Base-by-base conservation (phyloP, 2,888 invertebrate genomes). In the Campoletis raptor region DNA sequence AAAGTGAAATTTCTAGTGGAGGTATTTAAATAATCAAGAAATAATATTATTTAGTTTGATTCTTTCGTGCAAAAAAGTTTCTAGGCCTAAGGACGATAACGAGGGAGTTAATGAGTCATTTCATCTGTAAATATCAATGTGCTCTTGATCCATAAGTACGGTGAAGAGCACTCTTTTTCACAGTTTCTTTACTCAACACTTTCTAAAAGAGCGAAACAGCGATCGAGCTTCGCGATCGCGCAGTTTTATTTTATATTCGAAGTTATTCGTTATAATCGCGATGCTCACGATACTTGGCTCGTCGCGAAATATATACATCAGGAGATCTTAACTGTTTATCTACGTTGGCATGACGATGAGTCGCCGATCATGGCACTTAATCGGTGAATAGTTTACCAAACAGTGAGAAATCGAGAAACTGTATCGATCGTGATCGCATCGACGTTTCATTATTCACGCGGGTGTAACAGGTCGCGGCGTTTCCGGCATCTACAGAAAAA, bases 161-260 rank as follows among this genome's bases (percentile, higher is more conserved):
- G 52, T 78, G 67, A 40, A 81, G 72, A n/a, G 21, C 61, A 83
- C 80, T 77, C 83, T 81, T 83, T 83, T 80, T 76, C 24, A 24
- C 24, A 21, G 42, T 52, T 45, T 45, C 9, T 45, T 12, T 45
- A 45, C 3, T 15, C 9, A 36, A 61, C 73, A 86, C 86, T 86
- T 86, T 86, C 86, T 86, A 86, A 86, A 83, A 81, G 83, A 83
- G 76, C 73, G 81, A 69, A 61, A 37, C 70, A 57, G 36, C 83
- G 77, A 83, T 81, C 79, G 77, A 81, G 24, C 81, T 78, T 36
- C 72, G 24, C 74, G 66, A 64, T 67, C 69, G 30, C 64, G 45
- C 42, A 12, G 54, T n/a, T 80, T 70, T 64, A 76, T 45, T 42
- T 45, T 69, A 70, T 85, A 70, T 72, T 54, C 21, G 72, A 74